Conservation (phyloP, 2,797 vertebrate species). For the Syngnathus rostellatus region DNA sequence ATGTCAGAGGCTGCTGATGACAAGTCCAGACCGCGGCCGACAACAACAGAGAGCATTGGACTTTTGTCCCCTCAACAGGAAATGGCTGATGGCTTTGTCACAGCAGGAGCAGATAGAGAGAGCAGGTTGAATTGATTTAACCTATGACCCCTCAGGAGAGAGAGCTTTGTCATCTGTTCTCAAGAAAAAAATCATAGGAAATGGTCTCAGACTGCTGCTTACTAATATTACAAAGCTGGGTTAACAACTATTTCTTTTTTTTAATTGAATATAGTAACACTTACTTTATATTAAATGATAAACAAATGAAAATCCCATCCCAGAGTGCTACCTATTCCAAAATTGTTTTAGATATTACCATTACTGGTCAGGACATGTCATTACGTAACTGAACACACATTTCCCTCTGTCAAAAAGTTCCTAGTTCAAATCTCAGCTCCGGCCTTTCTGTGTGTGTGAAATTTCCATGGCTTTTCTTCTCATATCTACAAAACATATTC, state of each 20-base stretch:
- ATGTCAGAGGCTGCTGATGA: constrained; percentile 38
- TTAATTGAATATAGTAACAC: too few species aligned
- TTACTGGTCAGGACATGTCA: too few species aligned
- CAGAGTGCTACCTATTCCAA: too few species aligned
- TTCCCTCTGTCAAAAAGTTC: too few species aligned
- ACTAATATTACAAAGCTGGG: neutral
- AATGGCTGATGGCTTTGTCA: constrained; percentile 46
- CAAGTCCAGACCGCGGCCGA: constrained; percentile 34
- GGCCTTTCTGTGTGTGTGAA: too few species aligned
- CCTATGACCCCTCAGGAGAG: constrained; percentile 36
- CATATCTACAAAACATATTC: too few species aligned
- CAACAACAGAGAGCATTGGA: constrained; percentile 22
- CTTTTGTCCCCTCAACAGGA: constrained; percentile 60
- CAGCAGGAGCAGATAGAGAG: constrained; percentile 46
- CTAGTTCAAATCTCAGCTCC: too few species aligned
- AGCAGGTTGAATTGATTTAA: constrained; percentile 54
- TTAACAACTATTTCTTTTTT: neutral
- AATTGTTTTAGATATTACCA: too few species aligned
- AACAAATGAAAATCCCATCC: too few species aligned
- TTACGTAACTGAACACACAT: too few species aligned
- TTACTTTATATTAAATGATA: too few species aligned
- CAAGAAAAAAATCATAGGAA: constrained; percentile 26
- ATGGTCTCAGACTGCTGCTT: neutral
- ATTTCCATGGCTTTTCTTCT: too few species aligned
- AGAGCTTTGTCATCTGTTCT: constrained; percentile 45